Evolutionary conservation across 2,797 vertebrate species (phyloP).

Genomic region (Pseudomugil gertrudae): DNA sequence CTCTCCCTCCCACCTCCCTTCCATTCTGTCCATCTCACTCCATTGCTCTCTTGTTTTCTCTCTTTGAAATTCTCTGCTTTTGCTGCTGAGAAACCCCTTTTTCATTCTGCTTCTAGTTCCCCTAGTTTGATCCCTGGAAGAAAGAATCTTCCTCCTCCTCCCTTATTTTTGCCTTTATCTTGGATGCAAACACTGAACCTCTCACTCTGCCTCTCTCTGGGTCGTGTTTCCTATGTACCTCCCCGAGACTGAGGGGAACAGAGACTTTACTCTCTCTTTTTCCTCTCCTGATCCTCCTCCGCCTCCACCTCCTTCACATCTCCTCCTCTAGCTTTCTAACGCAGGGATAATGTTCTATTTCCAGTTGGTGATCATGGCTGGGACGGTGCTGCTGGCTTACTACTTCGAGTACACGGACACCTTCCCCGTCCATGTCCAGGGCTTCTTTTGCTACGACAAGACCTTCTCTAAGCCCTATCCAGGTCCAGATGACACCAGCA

Average conservation of each 20-base stretch:
- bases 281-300: slow-evolving; percentile 47
- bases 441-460: slow-evolving; percentile 93
- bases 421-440: slow-evolving; percentile 90
- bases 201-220: slow-evolving; percentile 42
- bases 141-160: slow-evolving; percentile 25
- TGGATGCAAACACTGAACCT: slow-evolving; percentile 30
- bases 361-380: slow-evolving; percentile 91
- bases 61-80: slow-evolving; percentile 53
- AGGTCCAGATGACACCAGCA: slow-evolving; percentile 87
- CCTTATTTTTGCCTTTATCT: slow-evolving; percentile 14
- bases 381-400: slow-evolving; percentile 89
- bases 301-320: slow-evolving; percentile 37
- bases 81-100: slow-evolving; percentile 35
- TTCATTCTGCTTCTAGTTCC: slow-evolving; percentile 25
- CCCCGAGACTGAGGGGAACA: slow-evolving; percentile 50
- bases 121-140: slow-evolving; percentile 32
- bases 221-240: slow-evolving; percentile 61
- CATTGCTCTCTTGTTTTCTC: slow-evolving; percentile 23
- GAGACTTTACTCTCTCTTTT: slow-evolving; percentile 54
- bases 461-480: slow-evolving; percentile 90
- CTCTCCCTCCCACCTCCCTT: slow-evolving; percentile 35
- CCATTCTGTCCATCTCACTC: slow-evolving; percentile 25
- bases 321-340: slow-evolving; percentile 58
- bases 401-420: slow-evolving; percentile 94
- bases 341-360: slow-evolving; percentile 78